phyloP scores from a whole-genome alignment of 1,140 invertebrate genomes.

The Holcopasites calliopsidis region DNA sequence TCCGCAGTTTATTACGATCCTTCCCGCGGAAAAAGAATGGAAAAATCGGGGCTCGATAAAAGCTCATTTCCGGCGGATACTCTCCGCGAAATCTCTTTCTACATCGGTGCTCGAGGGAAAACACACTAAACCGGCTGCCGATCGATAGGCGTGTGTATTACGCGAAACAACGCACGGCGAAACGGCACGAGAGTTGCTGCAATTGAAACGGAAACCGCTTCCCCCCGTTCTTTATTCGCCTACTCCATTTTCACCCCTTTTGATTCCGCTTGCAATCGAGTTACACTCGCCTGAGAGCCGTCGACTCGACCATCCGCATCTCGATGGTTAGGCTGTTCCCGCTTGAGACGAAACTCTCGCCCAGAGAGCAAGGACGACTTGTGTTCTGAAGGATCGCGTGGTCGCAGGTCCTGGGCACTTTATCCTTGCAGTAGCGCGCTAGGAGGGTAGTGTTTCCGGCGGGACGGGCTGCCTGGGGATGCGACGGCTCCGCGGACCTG shows the following conservation, averaged over 20 bases:
- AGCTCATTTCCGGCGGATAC: conserved; percentile 14
- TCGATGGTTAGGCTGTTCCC: conserved; percentile 90
- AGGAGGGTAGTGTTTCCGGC: conserved; percentile 86
- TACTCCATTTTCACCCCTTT: not conserved
- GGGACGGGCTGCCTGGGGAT: conserved; percentile 79
- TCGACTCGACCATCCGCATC: conserved; percentile 89
- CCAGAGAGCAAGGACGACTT: conserved; percentile 87
- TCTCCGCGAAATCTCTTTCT: conserved; percentile 1
- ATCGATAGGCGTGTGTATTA: conserved; percentile 29
- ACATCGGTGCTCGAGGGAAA: conserved; percentile 2
- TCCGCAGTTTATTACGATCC: too few relatives aligned
- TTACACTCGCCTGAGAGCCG: conserved; percentile 85
- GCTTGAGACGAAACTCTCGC: conserved; percentile 91
- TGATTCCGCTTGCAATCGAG: not conserved
- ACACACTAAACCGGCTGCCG: too few relatives aligned
- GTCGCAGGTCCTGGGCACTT: conserved; percentile 88
- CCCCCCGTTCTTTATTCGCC: too few relatives aligned
- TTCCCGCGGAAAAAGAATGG: too few relatives aligned
- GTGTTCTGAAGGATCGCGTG: conserved; percentile 84
- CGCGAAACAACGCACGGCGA: conserved; percentile 1
- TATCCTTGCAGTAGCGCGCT: conserved; percentile 88
- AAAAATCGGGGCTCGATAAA: not conserved
- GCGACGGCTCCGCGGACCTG: conserved; percentile 73
- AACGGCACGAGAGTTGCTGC: conserved; percentile 22
- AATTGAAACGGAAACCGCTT: conserved; percentile 38